Base-by-base conservation (phyloP, 2,797 vertebrate species). In the Rhynchonycteris naso region DNA sequence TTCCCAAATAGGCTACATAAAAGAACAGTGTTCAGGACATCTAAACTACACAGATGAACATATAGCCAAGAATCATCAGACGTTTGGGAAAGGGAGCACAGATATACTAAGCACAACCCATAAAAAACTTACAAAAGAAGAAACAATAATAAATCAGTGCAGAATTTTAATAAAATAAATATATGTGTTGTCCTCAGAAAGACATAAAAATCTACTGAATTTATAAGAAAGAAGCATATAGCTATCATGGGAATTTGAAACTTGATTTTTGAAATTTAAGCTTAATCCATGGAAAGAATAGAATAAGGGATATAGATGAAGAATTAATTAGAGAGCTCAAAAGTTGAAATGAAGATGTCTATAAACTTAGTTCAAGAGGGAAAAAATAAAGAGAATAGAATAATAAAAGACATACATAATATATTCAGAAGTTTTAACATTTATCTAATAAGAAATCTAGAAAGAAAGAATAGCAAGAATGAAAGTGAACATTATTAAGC, bases 201-300 rank as follows among this genome's bases (percentile, higher is more conserved):
- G 50, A 66, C 5, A 72, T 35, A 54, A 79, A 50, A 43, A 50
- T 38, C 19, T 10, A 66, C 9, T 50, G 6, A 4, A 58, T 71
- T 26, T 59, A 61, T 50, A 81, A 33, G 43, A 94, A 91, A 81
- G 66, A 80, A 63, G 22, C 38, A 47, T 65, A 47, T 80, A 84
- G 47, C n/a, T 72, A 50, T 24, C 19, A 85, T 21, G 43, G 63
- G 18, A 90, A 35, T 89, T 93, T 72, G 69, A 75, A 94, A 9
- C 19, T 35, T 75, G 56, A 58, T 59, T 75, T 24, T 33, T 76
- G 30, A 95, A 75, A 72, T 93, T 59, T 89, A 88, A 93, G 83
- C 50, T 85, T 13, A 89, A 81, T 58, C 54, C 13, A 14, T 30
- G 10, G 33, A 74, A 16, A 91, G 54, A 78, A 43, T 12, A 83